Conservation (phyloP, 2,113 vertebrate species). For the Hypomesus transpacificus region DNA sequence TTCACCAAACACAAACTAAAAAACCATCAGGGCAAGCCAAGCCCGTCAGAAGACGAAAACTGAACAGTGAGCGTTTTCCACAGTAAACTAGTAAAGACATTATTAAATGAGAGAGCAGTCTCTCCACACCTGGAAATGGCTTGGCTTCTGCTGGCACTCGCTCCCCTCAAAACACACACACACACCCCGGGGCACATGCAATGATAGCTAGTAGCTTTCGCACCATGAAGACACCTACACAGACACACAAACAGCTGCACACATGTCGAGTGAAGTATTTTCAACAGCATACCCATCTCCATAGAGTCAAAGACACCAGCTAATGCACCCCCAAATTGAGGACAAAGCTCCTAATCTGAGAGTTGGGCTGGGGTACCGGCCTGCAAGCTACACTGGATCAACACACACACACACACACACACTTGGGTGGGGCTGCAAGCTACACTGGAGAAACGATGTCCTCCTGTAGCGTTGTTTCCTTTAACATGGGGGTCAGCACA, state of each 20-base stretch:
- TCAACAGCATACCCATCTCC: slow-evolving; percentile 19
- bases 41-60: too few species aligned
- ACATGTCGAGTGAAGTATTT: slow-evolving; percentile 12
- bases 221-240: slow-evolving; percentile 17
- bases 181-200: slow-evolving; percentile 4
- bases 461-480: slow-evolving; percentile 5
- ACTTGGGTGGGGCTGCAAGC: slow-evolving; percentile 16
- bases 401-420: slow-evolving; percentile 27
- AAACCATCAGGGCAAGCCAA: slow-evolving; percentile 11
- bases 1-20: slow-evolving; percentile 24
- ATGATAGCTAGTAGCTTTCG: slow-evolving; percentile 21
- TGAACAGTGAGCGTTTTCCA: not conserved
- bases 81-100: too few species aligned
- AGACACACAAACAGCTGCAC: slow-evolving; percentile 20
- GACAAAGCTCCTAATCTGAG: slow-evolving; percentile 23
- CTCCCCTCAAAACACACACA: not conserved
- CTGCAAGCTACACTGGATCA: slow-evolving; percentile 3
- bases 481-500: slow-evolving; percentile 37
- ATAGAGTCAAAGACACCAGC: slow-evolving; percentile 18
- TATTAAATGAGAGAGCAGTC: slow-evolving; percentile 10
- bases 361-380: slow-evolving; percentile 21
- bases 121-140: slow-evolving; percentile 41
- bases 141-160: slow-evolving; percentile 28
- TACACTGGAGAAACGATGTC: not conserved
- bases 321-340: slow-evolving; percentile 24